Evolutionary conservation across 2,797 vertebrate genomes (phyloP).

Genomic region (Meriones psammophilus): DNA sequence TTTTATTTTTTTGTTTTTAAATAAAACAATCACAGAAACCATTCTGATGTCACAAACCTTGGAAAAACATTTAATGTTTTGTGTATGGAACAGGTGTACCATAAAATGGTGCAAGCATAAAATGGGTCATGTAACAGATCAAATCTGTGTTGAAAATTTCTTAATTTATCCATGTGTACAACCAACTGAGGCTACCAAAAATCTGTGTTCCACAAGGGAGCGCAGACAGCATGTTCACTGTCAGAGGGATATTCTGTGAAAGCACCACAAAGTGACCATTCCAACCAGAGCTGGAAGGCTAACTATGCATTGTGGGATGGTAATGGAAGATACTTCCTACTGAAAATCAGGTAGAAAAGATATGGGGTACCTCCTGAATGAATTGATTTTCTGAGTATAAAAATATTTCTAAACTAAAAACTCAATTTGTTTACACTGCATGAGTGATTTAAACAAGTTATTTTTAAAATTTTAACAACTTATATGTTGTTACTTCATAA

Average conservation of each 20-base stretch:
- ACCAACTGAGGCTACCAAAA: background rate
- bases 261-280: background rate
- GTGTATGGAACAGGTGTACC: too few relatives aligned
- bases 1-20: background rate
- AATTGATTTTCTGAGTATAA: background rate
- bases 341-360: background rate
- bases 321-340: background rate
- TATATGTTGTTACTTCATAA: background rate
- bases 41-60: background rate
- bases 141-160: background rate
- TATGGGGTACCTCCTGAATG: background rate
- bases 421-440: background rate
- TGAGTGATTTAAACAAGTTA: too few relatives aligned
- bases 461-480: too few relatives aligned
- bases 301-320: rapidly evolving
- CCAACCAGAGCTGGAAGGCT: background rate
- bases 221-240: background rate
- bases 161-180: background rate
- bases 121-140: too few relatives aligned
- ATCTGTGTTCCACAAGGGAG: rapidly evolving
- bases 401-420: background rate
- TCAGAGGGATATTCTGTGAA: background rate
- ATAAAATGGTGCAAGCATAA: background rate
- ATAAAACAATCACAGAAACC: background rate
- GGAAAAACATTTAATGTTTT: background rate